Base-by-base conservation (phyloP, 1,140 invertebrate genomes). In the Mesaphorura yosii region DNA sequence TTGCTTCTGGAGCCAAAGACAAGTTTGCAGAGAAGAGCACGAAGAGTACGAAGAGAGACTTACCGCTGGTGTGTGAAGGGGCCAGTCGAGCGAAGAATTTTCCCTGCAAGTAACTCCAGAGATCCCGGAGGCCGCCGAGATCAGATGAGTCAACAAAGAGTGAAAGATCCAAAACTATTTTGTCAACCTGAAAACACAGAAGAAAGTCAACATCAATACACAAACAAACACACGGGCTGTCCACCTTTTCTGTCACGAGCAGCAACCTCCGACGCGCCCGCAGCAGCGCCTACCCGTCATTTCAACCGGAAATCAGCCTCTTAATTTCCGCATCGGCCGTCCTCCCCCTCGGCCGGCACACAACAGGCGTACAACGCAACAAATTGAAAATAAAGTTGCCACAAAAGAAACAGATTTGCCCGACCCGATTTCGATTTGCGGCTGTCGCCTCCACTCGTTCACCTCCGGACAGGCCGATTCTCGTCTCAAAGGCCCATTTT, bases 131-230 rank as follows among this genome's bases (percentile, higher is more conserved):
- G 2, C 57, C 59, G 27, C 57, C 55, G n/a, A 62, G 29, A 59
- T 62, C 60, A 3, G 60, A 62, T 23, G 60, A 62, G 40, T 62
- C 60, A 39, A 62, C 57, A 59, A 62, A 62, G 23, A 59, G 37
- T 0, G 51, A 54, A n/a, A 62, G 53, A 34, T 62, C 60, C 37
- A 51, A 51, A 3, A 59, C 57, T 38, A 62, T 62, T 34, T 51
- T 53, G 39, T 62, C 60, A n/a, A 62, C 54, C 54, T 28, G 51
- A 48, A 58, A 58, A 48, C 6, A 44, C 34, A 31, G 46, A 27
- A 46, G 5, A 46, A 42, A 28, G 37, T 50, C 34, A 26, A 50
- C 38, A 50, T 50, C 48, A 50, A 50, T 50, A 50, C 38, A 48
- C 34, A 50, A 31, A 50, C 48, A 23, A 26, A 39, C 19, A 17